Evolutionary conservation across 2,888 invertebrate genomes (phyloP), one percentile per base, ranked within the genome.

Genomic region (Tachina fera): DNA sequence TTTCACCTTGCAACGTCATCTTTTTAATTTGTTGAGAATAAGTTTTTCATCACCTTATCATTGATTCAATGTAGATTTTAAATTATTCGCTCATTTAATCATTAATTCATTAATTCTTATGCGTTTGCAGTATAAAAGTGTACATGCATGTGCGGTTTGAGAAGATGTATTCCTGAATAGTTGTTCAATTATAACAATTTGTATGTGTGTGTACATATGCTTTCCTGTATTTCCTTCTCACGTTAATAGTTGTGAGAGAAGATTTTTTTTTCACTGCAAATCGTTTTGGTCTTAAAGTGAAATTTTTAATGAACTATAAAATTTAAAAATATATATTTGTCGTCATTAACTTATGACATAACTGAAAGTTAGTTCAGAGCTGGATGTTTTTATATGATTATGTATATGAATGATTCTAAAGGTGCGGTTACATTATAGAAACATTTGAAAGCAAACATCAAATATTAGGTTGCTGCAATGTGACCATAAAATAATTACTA

Each of bases 211-310:
- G 61, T 56, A 14, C 47, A 49, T 43, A 51, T 43, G 67, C 60
- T 39, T 81, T 68, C 19, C 31, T 9, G 43, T 53, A n/a, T 14
- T 49, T 51, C 16, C 51, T 14, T 39, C 41, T 60, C 8, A n/a
- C 16, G 1, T 78, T 79, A 83, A 82, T 79, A 79, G 70, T 74
- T 83, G 79, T 86, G 82, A 75, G 82, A 86, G 71, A 70, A 49
- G 49, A 19, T 41, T 6, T 14, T 31, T 16, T 39, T 61, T 31
- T 31, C 4, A 31, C 6, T 1, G 31, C 9, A 60, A 31, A 49
- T 56, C 14, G 58, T 71, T 71, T 43, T 22, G 9, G 6, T 9
- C 4, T 71, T 56, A 45, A 71, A 13, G 2, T 45, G 14, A 60
- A 49, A 31, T 31, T 51, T 58, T 61, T 61, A 19, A 51, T 51